These are phyloP conservation scores for Drosophila saltans DNA, from an alignment of 1,140 invertebrate genomes.

Conservation along the genomic window DNA sequence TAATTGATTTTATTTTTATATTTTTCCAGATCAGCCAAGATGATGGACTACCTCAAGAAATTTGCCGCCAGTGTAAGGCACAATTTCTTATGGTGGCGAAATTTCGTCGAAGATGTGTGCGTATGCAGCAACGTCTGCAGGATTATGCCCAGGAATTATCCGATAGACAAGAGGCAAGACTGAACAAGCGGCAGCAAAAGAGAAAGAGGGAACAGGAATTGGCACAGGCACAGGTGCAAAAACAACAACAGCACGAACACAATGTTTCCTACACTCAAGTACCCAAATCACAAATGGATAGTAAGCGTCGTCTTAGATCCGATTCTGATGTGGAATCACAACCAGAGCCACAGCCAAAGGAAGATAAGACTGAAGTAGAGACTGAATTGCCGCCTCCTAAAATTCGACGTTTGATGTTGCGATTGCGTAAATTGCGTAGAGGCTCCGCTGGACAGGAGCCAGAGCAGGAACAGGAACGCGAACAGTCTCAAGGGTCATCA, in stretches of 20 bases:
- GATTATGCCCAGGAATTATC: conserved; percentile 47
- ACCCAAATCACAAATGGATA: conserved; percentile 29
- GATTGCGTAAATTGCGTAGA: conserved; percentile 35
- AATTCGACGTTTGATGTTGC: conserved; percentile 18
- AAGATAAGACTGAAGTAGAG: conserved; percentile 18
- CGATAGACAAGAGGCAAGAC: conserved; percentile 38
- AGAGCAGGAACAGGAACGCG: background rate
- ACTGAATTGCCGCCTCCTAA: conserved; percentile 28
- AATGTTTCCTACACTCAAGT: conserved; percentile 22
- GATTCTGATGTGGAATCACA: conserved; percentile 6
- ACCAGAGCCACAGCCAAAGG: conserved; percentile 6
- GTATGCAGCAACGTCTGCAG: conserved; percentile 67
- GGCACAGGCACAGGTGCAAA: background rate
- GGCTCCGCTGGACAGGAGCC: background rate
- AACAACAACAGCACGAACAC: background rate
- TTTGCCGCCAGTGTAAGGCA: conserved; percentile 74
- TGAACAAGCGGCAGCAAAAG: conserved; percentile 31
- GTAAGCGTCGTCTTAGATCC: conserved; percentile 50
- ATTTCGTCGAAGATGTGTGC: conserved; percentile 72
- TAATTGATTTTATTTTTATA: conserved; percentile 5
- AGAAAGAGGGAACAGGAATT: background rate
- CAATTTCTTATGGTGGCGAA: conserved; percentile 79
- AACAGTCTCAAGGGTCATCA: background rate
- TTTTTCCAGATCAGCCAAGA: conserved; percentile 63
- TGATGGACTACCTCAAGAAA: conserved; percentile 76